Percentiles rank a stretch among this genome's conserved stretches.
These are phyloP conservation scores for Hemiprocne comata DNA, from an alignment of 2,113 vertebrate species.

Conservation along the genomic window DNA sequence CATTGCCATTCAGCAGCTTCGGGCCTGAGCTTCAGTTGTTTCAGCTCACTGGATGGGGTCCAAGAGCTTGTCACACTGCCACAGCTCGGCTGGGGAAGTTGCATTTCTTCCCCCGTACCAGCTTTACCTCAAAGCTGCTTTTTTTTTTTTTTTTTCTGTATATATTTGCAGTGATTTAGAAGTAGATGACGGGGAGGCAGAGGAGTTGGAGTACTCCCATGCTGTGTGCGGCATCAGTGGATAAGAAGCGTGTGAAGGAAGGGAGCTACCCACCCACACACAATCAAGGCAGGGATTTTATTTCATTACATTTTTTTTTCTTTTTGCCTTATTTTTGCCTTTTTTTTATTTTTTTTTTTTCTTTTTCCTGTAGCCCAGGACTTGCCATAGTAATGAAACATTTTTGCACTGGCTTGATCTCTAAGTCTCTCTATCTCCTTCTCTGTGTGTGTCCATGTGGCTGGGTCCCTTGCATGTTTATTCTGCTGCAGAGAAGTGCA, in stretches of 20 bases:
- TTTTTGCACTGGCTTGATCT: not conserved
- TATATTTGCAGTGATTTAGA: conserved; percentile 28
- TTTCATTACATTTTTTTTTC: not conserved
- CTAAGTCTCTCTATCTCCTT: not conserved
- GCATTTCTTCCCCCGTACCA: not conserved
- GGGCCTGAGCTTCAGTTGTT: not conserved
- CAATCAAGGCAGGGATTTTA: not conserved
- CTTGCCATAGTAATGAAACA: not conserved
- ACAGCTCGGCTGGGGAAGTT: conserved; percentile 15
- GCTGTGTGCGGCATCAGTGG: not conserved
- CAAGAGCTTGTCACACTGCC: conserved; percentile 12
- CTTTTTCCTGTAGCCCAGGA: not conserved
- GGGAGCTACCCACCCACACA: conserved; percentile 16
- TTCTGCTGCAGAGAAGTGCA: conserved; percentile 33
- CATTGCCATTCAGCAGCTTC: accelerated
- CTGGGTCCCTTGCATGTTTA: conserved; percentile 9
- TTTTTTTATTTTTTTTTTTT: not conserved
- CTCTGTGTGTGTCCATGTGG: not conserved
- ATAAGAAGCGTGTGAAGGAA: not conserved
- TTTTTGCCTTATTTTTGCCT: too few relatives aligned
- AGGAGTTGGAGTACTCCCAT: not conserved
- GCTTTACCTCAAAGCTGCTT: conserved; percentile 8
- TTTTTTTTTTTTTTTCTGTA: not conserved
- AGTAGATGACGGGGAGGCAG: not conserved
- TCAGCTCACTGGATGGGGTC: not conserved